A percentile compares a stretch with the other conserved stretches of the same genome.
Conservation (phyloP, 2,888 invertebrate genomes). For the Rhyacophila evoluta region DNA sequence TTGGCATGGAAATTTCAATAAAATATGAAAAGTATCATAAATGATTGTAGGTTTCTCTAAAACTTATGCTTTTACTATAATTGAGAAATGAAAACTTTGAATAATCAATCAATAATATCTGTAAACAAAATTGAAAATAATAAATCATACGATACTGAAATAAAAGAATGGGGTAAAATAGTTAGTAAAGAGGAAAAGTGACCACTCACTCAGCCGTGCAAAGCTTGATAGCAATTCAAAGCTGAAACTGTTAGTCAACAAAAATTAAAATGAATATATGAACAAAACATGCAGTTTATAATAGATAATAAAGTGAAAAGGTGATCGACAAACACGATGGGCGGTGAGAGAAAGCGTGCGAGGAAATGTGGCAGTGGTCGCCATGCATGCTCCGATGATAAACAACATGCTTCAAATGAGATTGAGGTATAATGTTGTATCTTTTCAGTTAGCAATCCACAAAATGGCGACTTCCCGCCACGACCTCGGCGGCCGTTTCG, state of each 20-base stretch:
- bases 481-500: not conserved
- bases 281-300: constrained; percentile 43
- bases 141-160: constrained; percentile 32
- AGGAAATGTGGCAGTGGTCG: constrained; percentile 32
- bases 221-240: constrained; percentile 44
- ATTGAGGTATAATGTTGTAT: constrained; percentile 52
- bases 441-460: constrained; percentile 23
- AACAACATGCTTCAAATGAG: constrained; percentile 39
- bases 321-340: constrained; percentile 11
- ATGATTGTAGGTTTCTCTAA: constrained; percentile 30
- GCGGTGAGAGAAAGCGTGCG: constrained; percentile 40
- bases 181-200: constrained; percentile 47
- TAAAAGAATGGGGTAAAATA: constrained; percentile 7
- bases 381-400: constrained; percentile 48
- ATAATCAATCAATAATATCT: constrained; percentile 31
- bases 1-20: constrained; percentile 39
- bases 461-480: constrained; percentile 27
- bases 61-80: constrained; percentile 35
- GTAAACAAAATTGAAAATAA: constrained; percentile 43
- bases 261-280: constrained; percentile 38
- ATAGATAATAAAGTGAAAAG: not conserved
- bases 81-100: constrained; percentile 38
- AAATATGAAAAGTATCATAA: constrained; percentile 32
- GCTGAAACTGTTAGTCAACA: constrained; percentile 45
- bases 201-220: constrained; percentile 54